Evolutionary conservation across 2,113 vertebrate species (phyloP).

Genomic region (Elephantulus edwardii): DNA sequence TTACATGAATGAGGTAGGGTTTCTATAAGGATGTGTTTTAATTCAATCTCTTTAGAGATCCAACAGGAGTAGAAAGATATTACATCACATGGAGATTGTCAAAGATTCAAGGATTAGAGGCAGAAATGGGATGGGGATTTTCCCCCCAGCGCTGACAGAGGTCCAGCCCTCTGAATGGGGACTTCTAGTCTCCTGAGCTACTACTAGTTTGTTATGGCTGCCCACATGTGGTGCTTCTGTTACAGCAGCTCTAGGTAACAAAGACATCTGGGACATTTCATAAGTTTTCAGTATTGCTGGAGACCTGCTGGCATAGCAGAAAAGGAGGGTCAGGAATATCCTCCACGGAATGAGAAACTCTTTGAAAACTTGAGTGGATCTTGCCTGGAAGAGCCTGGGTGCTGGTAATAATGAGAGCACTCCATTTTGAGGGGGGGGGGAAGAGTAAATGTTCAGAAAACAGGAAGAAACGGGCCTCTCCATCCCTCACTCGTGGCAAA

Average conservation of each 20-base stretch:
- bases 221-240: too few species aligned
- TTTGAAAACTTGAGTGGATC: rapidly evolving
- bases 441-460: not conserved
- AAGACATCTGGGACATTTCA: not conserved
- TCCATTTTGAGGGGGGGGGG: not conserved
- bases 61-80: not conserved
- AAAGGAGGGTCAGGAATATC: rapidly evolving
- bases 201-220: too few species aligned
- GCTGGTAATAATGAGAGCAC: rapidly evolving
- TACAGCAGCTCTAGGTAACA: too few species aligned
- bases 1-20: not conserved
- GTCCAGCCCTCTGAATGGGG: not conserved
- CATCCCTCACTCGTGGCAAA: rapidly evolving
- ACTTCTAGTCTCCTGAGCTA: not conserved
- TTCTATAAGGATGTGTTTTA: not conserved
- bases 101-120: not conserved
- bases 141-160: too few species aligned
- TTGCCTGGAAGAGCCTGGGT: rapidly evolving
- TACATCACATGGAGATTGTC: not conserved
- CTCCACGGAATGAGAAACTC: rapidly evolving
- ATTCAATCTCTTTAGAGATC: not conserved
- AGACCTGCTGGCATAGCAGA: rapidly evolving
- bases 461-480: not conserved
- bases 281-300: not conserved
- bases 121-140: too few species aligned